Evolutionary conservation across 1,140 invertebrate species (phyloP), one percentile per base, ranked within the genome.

Genomic region (Fopius arisanus): DNA sequence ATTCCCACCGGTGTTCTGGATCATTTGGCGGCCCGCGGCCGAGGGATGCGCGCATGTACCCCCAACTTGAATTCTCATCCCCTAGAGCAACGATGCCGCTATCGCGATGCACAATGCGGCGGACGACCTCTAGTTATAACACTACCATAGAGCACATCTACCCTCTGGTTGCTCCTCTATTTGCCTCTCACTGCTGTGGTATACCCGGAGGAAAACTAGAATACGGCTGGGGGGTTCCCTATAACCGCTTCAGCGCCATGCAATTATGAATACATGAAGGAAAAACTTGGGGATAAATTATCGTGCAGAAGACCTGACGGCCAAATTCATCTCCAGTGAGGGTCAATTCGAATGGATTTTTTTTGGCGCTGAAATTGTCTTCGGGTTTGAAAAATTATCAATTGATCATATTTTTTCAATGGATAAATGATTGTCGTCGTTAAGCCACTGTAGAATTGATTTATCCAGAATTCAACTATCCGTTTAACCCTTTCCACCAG

Each of bases 1-100:
- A 85, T 87, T 87, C 87, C 85, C 86, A 81, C 78, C 75, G 86
- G 87, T 84, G 85, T 87, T 87, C 85, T 86, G 87, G 83, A 88
- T 87, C 87, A 86, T 88, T 88, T 87, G 85, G 80, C 81, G 84
- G 83, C 82, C 83, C 83, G 85, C 84, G 84, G 85, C 84, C 79
- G 83, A 81, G 79, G 83, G 82, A 85, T 80, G 81, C 80, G 80
- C 82, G 81, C 83, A 80, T 82, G 80, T 77, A 81, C 80, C 77
- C 73, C 67, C 26, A 37, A 40, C 23, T 10, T 40, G 51, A 62
- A 33, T 23, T 62, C 41, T 43, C n/a, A 28, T 62, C 54, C 54
- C 43, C 43, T 23, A 62, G 28, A 73, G 21, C 63, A 31, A 67
- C 40, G 43, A 67, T 67, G 63, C 12, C 26, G 71, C 59, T 72